Evolutionary conservation across 2,113 vertebrate genomes (phyloP).

Genomic region (Clarias macrocephalus): DNA sequence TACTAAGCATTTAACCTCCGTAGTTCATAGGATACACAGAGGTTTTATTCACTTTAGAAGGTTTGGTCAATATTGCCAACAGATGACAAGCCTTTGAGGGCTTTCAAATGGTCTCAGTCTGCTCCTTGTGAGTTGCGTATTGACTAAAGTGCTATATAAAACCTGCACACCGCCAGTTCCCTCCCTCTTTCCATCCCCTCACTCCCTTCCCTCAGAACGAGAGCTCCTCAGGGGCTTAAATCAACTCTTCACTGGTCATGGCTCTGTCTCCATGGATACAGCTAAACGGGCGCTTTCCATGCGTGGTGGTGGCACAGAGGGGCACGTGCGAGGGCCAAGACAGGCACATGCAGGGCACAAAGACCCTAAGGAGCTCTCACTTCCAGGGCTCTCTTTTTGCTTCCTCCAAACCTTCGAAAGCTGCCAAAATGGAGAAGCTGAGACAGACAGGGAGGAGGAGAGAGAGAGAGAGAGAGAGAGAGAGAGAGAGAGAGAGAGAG

Average conservation of each 20-base stretch:
- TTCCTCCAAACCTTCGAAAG: slow-evolving; percentile 51
- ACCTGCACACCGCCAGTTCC: slow-evolving; percentile 14
- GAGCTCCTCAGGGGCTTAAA: slow-evolving; percentile 39
- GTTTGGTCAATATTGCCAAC: slow-evolving; percentile 34
- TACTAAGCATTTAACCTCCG: slow-evolving; percentile 14
- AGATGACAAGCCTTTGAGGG: slow-evolving; percentile 35
- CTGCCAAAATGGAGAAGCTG: slow-evolving; percentile 48
- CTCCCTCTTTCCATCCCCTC: slow-evolving; percentile 12
- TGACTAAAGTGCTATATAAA: slow-evolving; percentile 34
- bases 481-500: slow-evolving; percentile 13
- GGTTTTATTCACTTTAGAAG: slow-evolving; percentile 18
- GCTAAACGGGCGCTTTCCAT: slow-evolving; percentile 49
- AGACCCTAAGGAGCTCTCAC: slow-evolving; percentile 61
- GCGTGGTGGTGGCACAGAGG: slow-evolving; percentile 62
- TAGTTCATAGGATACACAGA: slow-evolving; percentile 16
- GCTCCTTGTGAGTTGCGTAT: slow-evolving; percentile 26
- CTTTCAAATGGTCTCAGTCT: neutral
- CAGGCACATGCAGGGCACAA: slow-evolving; percentile 59
- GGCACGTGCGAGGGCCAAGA: slow-evolving; percentile 64
- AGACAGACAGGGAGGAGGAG: slow-evolving; percentile 29
- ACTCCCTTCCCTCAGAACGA: slow-evolving; percentile 21
- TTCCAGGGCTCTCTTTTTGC: slow-evolving; percentile 40
- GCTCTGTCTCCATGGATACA: slow-evolving; percentile 68
- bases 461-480: slow-evolving; percentile 22
- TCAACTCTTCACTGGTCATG: slow-evolving; percentile 52